Percentiles rank a stretch among this genome's conserved stretches.
phyloP scores from a whole-genome alignment of 2,113 vertebrate species.

The Maccullochella peelii region DNA sequence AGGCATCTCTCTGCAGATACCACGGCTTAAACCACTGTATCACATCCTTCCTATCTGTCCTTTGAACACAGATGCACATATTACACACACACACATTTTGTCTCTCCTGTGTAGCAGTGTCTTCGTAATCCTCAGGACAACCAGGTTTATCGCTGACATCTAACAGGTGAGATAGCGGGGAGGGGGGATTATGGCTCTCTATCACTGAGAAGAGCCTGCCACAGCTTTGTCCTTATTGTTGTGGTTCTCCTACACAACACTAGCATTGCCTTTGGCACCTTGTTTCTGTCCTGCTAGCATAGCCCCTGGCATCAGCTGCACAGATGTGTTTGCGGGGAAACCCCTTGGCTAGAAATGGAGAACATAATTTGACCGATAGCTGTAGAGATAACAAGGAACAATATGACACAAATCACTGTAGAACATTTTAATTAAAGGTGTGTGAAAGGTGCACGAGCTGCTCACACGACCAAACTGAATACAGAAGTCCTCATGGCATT shows the following conservation, averaged over 20 bases:
- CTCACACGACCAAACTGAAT: neutral
- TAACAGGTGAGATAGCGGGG: slow-evolving; percentile 67
- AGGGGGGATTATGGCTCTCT: slow-evolving; percentile 64
- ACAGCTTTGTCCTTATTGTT: slow-evolving; percentile 43
- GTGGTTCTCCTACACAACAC: slow-evolving; percentile 23
- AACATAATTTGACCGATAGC: neutral
- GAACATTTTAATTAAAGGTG: slow-evolving; percentile 1
- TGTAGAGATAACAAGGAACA: neutral
- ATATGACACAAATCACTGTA: neutral
- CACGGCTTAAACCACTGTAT: slow-evolving; percentile 23
- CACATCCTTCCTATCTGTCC: slow-evolving; percentile 30
- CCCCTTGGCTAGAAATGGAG: slow-evolving; percentile 10
- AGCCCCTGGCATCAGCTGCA: slow-evolving; percentile 38
- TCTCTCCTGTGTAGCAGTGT: slow-evolving; percentile 35
- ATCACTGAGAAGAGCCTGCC: slow-evolving; percentile 50
- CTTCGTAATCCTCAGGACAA: slow-evolving; percentile 65
- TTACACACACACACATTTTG: slow-evolving; percentile 34
- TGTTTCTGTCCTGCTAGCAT: neutral
- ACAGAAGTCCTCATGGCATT: neutral
- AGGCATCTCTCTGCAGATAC: slow-evolving; percentile 41
- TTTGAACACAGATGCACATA: slow-evolving; percentile 21
- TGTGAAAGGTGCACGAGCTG: neutral
- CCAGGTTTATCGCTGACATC: slow-evolving; percentile 66
- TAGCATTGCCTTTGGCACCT: slow-evolving; percentile 22
- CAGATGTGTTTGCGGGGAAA: neutral